Conservation (phyloP, 2,113 vertebrate genomes). For the Epinephelus fuscoguttatus region DNA sequence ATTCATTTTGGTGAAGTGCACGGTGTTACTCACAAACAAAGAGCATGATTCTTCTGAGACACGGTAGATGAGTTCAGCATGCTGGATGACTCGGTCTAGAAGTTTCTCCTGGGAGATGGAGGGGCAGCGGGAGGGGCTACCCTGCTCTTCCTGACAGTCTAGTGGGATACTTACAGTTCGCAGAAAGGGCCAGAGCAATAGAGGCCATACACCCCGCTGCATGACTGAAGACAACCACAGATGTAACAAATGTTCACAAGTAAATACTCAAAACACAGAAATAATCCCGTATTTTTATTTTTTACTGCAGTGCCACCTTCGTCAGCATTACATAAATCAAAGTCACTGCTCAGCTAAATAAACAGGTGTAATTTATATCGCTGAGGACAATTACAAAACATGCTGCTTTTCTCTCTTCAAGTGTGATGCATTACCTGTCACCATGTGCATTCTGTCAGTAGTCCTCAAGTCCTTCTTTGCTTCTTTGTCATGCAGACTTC, state of each 20-base stretch:
- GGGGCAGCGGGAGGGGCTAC: constrained; percentile 62
- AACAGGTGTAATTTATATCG: neutral
- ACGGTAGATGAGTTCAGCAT: constrained; percentile 84
- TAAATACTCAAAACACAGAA: neutral
- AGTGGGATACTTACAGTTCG: constrained; percentile 63
- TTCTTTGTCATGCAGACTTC: neutral
- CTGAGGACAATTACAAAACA: neutral
- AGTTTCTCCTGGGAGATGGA: constrained; percentile 85
- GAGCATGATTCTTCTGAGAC: constrained; percentile 83
- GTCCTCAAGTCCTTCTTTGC: constrained; percentile 13
- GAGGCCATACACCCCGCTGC: constrained; percentile 46
- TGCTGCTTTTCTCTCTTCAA: neutral
- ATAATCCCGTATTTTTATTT: no score
- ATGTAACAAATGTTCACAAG: constrained; percentile 10
- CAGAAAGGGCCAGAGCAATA: constrained; percentile 66
- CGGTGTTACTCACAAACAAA: constrained; percentile 81
- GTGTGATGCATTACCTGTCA: constrained; percentile 64
- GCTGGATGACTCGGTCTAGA: constrained; percentile 85
- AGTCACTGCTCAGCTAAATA: neutral
- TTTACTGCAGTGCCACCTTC: neutral
- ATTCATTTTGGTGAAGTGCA: neutral
- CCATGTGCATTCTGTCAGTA: constrained; percentile 64
- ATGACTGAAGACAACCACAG: constrained; percentile 46
- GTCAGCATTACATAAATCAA: neutral
- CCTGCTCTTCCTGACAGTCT: constrained; percentile 78